Evolutionary conservation across 2,797 vertebrate species (phyloP).

Genomic region (Rhinichthys osculus): DNA sequence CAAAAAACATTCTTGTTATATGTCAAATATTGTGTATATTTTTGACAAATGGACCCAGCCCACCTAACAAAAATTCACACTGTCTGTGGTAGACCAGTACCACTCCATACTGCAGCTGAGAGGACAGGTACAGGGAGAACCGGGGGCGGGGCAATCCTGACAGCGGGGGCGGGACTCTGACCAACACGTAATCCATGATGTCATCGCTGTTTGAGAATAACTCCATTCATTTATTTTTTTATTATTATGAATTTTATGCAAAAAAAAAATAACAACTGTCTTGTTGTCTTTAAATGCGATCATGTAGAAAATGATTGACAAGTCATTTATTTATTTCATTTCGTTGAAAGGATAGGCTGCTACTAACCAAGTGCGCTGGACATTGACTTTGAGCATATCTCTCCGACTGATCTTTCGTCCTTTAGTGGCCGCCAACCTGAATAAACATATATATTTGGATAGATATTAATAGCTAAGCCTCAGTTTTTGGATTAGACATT

Average conservation of each 20-base stretch:
- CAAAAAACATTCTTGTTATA: background rate
- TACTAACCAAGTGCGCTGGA: conserved; percentile 76
- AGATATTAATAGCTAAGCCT: too few relatives aligned
- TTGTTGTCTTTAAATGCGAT: background rate
- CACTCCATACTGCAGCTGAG: conserved; percentile 89
- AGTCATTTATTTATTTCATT: background rate
- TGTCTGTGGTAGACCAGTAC: conserved; percentile 85
- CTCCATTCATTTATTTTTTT: background rate
- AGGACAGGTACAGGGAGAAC: conserved; percentile 91
- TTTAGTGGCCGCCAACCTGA: conserved; percentile 79
- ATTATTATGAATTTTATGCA: background rate
- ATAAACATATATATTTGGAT: background rate
- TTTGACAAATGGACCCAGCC: background rate
- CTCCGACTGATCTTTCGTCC: conserved; percentile 72
- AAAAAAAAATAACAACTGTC: background rate
- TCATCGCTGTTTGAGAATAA: conserved; percentile 74
- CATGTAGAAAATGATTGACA: background rate
- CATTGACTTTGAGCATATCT: conserved; percentile 77
- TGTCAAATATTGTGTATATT: background rate
- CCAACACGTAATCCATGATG: conserved; percentile 85
- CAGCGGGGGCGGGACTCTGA: conserved; percentile 74
- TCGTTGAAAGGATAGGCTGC: background rate
- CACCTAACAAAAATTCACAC: conserved; percentile 82
- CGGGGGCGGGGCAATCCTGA: conserved; percentile 80
- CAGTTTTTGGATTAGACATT: background rate